Evolutionary conservation across 2,888 invertebrate genomes (phyloP).

Genomic region (Caradrina kadenii): DNA sequence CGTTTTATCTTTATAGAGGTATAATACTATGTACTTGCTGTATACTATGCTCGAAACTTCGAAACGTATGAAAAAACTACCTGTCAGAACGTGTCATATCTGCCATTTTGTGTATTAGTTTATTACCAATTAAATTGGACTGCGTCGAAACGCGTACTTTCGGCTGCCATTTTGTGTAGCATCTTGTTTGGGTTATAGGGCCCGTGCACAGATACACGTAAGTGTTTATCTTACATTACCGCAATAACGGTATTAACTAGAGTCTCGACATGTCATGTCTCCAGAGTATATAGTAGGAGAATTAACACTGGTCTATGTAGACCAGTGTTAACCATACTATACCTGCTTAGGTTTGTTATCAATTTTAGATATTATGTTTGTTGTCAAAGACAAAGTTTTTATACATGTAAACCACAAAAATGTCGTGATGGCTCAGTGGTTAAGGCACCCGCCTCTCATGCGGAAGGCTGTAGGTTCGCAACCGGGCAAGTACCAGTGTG

Average conservation of each 20-base stretch:
- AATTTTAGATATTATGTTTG: not conserved
- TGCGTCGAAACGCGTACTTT: not conserved
- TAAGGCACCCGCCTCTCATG: too few species aligned
- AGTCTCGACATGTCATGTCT: slow-evolving; percentile 34
- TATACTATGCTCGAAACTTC: not conserved
- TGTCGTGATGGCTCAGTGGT: too few species aligned
- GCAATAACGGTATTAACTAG: slow-evolving; percentile 46
- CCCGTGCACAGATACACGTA: not conserved
- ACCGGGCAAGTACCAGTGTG: too few species aligned
- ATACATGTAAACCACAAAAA: not conserved
- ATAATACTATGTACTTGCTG: not conserved
- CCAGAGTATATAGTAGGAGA: slow-evolving; percentile 3
- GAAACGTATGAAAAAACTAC: not conserved
- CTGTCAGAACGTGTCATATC: not conserved
- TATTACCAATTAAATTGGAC: too few species aligned
- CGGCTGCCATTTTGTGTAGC: not conserved
- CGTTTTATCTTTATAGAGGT: not conserved
- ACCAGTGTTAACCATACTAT: slow-evolving; percentile 18
- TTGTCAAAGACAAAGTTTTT: not conserved
- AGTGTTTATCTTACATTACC: slow-evolving; percentile 19
- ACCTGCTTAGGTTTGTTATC: slow-evolving; percentile 5
- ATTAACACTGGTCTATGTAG: too few species aligned
- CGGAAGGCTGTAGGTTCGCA: too few species aligned
- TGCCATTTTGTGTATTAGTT: not conserved
- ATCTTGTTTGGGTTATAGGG: not conserved